Evolutionary conservation across 64 coral and sea anemone species (phyloP).

Genomic region (Platygyra sinensis): DNA sequence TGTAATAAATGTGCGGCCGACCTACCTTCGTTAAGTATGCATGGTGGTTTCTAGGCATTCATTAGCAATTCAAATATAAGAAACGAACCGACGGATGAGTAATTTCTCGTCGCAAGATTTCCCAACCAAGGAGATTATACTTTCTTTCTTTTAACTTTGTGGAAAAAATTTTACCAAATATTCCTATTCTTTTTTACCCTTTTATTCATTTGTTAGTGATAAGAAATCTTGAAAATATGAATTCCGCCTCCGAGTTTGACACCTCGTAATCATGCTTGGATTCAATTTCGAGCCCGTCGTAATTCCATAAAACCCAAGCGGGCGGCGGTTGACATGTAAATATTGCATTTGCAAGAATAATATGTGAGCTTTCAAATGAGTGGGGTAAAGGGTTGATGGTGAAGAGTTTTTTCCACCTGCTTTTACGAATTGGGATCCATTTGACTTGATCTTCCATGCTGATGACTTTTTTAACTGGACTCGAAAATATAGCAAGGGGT

Average conservation of each 20-base stretch:
- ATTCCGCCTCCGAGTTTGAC: not conserved
- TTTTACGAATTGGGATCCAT: not conserved
- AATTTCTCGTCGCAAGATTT: not conserved
- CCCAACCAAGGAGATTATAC: not conserved
- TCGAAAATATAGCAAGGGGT: not conserved
- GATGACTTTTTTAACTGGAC: not conserved
- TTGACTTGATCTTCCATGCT: not conserved
- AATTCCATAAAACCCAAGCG: not conserved
- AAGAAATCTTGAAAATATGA: not conserved
- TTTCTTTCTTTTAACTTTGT: not conserved
- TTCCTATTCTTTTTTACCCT: not conserved
- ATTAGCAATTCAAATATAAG: constrained; percentile 40
- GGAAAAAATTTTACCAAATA: not conserved
- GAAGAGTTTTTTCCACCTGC: not conserved
- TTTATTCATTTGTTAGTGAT: not conserved
- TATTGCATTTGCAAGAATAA: not conserved
- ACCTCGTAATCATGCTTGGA: not conserved
- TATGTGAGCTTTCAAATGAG: not conserved
- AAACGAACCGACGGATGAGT: not conserved
- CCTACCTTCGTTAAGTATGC: not conserved
- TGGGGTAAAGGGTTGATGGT: not conserved
- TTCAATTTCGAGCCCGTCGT: constrained; percentile 4
- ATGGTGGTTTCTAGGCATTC: constrained; percentile 6
- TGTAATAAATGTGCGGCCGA: not conserved
- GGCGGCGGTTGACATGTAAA: too few species aligned